A percentile compares a stretch with the other conserved stretches of the same genome.
phyloP scores from a whole-genome alignment of 2,888 invertebrate genomes.

The Oxycera nigricornis region DNA sequence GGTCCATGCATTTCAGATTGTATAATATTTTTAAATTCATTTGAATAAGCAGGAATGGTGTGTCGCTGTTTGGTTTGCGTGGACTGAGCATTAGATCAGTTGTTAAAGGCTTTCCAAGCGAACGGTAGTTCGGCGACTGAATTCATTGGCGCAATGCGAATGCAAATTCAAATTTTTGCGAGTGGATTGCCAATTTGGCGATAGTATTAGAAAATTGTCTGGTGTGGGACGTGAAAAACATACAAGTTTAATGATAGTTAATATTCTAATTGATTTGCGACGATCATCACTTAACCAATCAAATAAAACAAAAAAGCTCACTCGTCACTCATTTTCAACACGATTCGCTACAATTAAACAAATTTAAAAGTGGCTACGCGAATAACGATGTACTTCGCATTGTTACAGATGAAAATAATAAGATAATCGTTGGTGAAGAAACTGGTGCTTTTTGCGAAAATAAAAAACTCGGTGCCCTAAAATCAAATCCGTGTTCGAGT shows the following conservation, averaged over 20 bases:
- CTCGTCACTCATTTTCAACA: not conserved
- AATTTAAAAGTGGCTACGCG: not conserved
- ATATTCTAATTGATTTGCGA: not conserved
- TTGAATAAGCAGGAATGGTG: not conserved
- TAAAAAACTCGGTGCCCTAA: not conserved
- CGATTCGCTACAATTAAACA: not conserved
- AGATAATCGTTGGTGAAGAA: not conserved
- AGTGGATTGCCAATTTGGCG: not conserved
- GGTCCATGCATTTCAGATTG: constrained; percentile 24
- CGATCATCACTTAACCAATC: not conserved
- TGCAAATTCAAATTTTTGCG: not conserved
- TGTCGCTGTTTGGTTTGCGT: not conserved
- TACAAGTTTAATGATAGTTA: no score
- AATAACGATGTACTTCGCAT: not conserved
- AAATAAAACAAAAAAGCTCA: not conserved
- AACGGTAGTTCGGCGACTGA: not conserved
- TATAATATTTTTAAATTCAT: not conserved
- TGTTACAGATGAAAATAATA: not conserved
- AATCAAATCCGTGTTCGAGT: not conserved
- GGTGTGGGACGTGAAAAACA: not conserved
- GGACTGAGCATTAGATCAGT: not conserved
- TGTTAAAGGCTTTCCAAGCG: not conserved
- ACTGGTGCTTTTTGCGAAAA: not conserved
- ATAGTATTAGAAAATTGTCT: not conserved
- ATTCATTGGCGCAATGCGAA: not conserved